phyloP scores from a whole-genome alignment of 2,797 vertebrate genomes.

The Pantherophis vulpinus region DNA sequence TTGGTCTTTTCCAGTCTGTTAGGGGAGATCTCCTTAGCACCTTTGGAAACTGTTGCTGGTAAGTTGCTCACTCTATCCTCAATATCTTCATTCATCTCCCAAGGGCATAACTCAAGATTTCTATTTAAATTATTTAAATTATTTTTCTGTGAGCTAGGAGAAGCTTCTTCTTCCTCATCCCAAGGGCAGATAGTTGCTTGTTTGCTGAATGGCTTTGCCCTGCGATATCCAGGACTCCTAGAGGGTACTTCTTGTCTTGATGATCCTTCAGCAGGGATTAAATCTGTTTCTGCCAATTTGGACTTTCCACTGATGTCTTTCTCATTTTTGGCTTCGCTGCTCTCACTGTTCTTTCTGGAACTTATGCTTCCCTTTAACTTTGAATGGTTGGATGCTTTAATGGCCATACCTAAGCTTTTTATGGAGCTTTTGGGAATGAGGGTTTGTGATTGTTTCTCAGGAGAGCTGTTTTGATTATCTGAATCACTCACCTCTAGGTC shows the following conservation, averaged over 20 bases:
- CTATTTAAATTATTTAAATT: constrained; percentile 28
- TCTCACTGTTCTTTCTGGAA: constrained; percentile 54
- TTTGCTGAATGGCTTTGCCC: constrained; percentile 32
- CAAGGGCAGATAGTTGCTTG: constrained; percentile 6
- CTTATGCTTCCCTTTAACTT: constrained; percentile 56
- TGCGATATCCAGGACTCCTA: background rate
- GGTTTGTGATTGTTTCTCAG: constrained; percentile 56
- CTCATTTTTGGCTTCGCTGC: constrained; percentile 59
- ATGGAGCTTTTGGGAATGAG: constrained; percentile 69
- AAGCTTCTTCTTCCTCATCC: constrained; percentile 31
- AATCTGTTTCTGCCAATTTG: background rate
- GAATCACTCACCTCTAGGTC: background rate
- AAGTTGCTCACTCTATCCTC: accelerated
- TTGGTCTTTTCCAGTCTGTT: constrained; percentile 48
- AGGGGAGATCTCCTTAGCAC: background rate
- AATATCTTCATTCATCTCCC: background rate
- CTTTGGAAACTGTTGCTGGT: constrained; percentile 3
- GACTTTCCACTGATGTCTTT: constrained; percentile 38
- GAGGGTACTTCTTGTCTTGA: background rate
- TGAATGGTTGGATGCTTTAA: constrained; percentile 75
- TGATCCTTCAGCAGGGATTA: accelerated
- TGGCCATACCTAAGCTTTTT: constrained; percentile 74
- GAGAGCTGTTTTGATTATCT: background rate
- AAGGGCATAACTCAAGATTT: background rate
- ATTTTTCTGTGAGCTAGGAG: constrained; percentile 53